Evolutionary conservation across 2,888 invertebrate genomes (phyloP), one percentile per base, ranked within the genome.

Genomic region (Clostera curtula): DNA sequence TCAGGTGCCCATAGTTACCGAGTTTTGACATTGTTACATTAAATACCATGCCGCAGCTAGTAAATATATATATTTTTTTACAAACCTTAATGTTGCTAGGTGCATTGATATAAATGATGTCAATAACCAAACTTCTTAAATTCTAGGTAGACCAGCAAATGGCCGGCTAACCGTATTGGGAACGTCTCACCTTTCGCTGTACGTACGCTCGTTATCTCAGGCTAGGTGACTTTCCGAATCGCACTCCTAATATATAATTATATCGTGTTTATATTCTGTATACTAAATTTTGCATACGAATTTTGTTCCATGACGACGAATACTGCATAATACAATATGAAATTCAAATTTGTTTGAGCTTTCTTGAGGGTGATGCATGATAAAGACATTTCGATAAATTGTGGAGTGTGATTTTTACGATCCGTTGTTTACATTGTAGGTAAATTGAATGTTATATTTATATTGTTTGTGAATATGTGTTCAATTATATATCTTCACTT

Each of bases 101-200:
- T n/a, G n/a, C n/a, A n/a, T n/a, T n/a, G n/a, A n/a, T n/a, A n/a
- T n/a, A n/a, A n/a, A n/a, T n/a, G n/a, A n/a, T n/a, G n/a, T n/a
- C n/a, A n/a, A n/a, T n/a, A n/a, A n/a, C n/a, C n/a, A n/a, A n/a
- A n/a, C n/a, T n/a, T n/a, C n/a, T n/a, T n/a, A n/a, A n/a, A 41
- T 71, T 57, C 13, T 75, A 77, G 77, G 67, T 77, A 77, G 66
- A 71, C 55, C 47, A 58, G 34, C 44, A 35, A 43, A 42, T 35
- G 30, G 40, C 33, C 24, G 48, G 29, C 17, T 26, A 33, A 33
- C 31, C 36, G 34, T 13, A 7, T 13, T 16, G 23, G 31, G 36
- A 36, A 37, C 37, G 37, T 39, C 37, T 39, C 38, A 23, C 33
- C 31, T 46, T 47, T 43, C 35, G 51, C 55, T 47, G 50, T 54